A percentile compares a stretch with the other conserved stretches of the same genome.
phyloP scores from a whole-genome alignment of 1,140 invertebrate genomes.

The Drosophila ercepeae region DNA sequence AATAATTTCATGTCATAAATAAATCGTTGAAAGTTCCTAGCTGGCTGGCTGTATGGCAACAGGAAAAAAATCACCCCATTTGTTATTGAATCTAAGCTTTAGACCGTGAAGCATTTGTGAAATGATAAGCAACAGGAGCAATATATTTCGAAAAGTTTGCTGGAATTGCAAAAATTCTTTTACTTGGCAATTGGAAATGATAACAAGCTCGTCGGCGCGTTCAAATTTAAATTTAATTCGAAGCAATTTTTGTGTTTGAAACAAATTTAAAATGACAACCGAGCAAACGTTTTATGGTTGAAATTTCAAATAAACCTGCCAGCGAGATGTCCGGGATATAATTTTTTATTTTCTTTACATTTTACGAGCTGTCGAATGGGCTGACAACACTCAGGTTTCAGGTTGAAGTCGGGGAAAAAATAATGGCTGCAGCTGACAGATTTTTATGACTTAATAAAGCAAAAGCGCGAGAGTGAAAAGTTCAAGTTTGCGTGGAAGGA shows the following conservation, averaged over 20 bases:
- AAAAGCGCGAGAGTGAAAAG: slow-evolving; percentile 18
- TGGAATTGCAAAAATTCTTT: not conserved
- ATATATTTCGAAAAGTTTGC: slow-evolving; percentile 8
- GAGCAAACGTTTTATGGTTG: not conserved
- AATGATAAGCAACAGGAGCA: slow-evolving; percentile 24
- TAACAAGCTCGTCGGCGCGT: slow-evolving; percentile 15
- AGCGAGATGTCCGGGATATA: slow-evolving; percentile 6
- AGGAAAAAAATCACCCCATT: slow-evolving; percentile 37
- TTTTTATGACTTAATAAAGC: slow-evolving; percentile 53
- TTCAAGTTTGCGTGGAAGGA: slow-evolving; percentile 42
- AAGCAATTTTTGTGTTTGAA: not conserved
- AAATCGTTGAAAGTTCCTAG: slow-evolving; percentile 48
- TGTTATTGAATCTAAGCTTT: slow-evolving; percentile 49
- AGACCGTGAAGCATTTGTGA: slow-evolving; percentile 29
- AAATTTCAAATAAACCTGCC: slow-evolving; percentile 33
- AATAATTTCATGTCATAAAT: slow-evolving; percentile 73
- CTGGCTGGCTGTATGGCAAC: slow-evolving; percentile 10
- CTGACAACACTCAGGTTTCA: slow-evolving; percentile 62
- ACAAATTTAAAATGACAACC: slow-evolving; percentile 29
- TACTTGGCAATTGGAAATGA: slow-evolving; percentile 4
- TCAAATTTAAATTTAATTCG: slow-evolving; percentile 17
- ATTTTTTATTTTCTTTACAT: slow-evolving; percentile 34
- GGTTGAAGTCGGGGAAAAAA: no score
- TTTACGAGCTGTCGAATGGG: slow-evolving; percentile 61
- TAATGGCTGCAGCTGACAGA: slow-evolving; percentile 53